A percentile compares a stretch with the other conserved stretches of the same genome.
Evolutionary conservation across 2,113 vertebrate genomes (phyloP).

Genomic region (Toxostoma redivivum): DNA sequence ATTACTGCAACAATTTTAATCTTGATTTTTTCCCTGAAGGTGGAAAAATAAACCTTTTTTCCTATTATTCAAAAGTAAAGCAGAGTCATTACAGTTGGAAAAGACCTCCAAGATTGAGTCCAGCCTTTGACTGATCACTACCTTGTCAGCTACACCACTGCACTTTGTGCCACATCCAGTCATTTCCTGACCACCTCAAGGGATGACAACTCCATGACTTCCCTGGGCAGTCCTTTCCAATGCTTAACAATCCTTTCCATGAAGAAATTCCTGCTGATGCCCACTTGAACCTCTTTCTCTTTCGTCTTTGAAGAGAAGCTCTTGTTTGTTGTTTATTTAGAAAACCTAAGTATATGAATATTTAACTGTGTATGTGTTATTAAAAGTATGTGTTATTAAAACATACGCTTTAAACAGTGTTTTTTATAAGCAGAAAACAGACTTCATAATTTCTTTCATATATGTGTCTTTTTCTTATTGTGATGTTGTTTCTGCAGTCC

Average conservation of each 20-base stretch:
- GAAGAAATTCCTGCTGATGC: not conserved
- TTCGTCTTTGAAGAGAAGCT: not conserved
- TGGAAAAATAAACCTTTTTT: not conserved
- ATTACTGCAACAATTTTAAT: not conserved
- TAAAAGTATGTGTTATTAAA: too few species aligned
- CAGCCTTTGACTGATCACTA: accelerated
- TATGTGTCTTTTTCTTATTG: not conserved
- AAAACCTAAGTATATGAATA: not conserved
- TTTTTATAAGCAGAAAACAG: not conserved
- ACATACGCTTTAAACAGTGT: not conserved
- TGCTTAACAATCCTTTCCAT: not conserved
- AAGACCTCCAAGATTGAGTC: not conserved
- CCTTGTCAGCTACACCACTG: not conserved
- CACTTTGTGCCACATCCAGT: not conserved
- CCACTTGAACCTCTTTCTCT: not conserved
- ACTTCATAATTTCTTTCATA: not conserved
- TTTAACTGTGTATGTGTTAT: not conserved
- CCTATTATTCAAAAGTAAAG: not conserved
- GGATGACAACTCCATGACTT: accelerated
- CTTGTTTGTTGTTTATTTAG: not conserved
- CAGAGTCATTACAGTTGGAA: not conserved
- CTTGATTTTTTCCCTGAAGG: not conserved
- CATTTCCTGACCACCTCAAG: not conserved
- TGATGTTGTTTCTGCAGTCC: not conserved
- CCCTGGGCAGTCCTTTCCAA: not conserved